Evolutionary conservation across 2,888 invertebrate species (phyloP).

Genomic region (Cheilosia pagana): DNA sequence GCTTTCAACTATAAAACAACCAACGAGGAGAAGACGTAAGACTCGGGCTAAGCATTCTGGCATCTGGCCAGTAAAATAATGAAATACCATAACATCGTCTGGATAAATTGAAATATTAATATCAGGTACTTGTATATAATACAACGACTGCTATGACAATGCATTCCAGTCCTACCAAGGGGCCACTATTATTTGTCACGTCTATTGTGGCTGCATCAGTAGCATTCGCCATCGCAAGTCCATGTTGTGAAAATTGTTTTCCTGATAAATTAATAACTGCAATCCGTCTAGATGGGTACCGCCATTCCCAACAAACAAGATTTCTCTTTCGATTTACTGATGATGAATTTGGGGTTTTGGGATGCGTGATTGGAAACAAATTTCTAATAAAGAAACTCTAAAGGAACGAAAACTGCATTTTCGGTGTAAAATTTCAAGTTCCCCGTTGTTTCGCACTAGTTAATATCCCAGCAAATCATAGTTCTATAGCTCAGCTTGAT

Average conservation of each 20-base stretch:
- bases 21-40: slow-evolving; percentile 28
- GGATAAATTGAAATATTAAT: slow-evolving; percentile 69
- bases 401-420: slow-evolving; percentile 46
- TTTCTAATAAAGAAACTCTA: slow-evolving; percentile 9
- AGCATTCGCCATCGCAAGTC: slow-evolving; percentile 14
- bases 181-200: slow-evolving; percentile 57
- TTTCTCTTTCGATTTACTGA: slow-evolving; percentile 35
- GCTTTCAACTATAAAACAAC: slow-evolving; percentile 23
- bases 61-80: slow-evolving; percentile 63
- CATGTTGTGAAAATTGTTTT: slow-evolving; percentile 40
- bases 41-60: slow-evolving; percentile 49
- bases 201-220: slow-evolving; percentile 38
- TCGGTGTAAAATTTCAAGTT: slow-evolving; percentile 18
- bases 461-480: not conserved
- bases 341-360: slow-evolving; percentile 10
- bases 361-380: slow-evolving; percentile 43
- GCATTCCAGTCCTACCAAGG: slow-evolving; percentile 6
- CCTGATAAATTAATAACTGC: slow-evolving; percentile 55
- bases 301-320: slow-evolving; percentile 16
- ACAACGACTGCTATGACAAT: slow-evolving; percentile 40
- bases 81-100: slow-evolving; percentile 67
- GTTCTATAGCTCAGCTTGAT: not conserved
- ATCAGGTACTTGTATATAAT: slow-evolving; percentile 49
- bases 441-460: not conserved
- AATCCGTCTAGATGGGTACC: slow-evolving; percentile 12